A percentile compares a stretch with the other conserved stretches of the same genome.
These are phyloP conservation scores for Perodicticus potto DNA, from an alignment of 2,797 vertebrate species.

Conservation along the genomic window DNA sequence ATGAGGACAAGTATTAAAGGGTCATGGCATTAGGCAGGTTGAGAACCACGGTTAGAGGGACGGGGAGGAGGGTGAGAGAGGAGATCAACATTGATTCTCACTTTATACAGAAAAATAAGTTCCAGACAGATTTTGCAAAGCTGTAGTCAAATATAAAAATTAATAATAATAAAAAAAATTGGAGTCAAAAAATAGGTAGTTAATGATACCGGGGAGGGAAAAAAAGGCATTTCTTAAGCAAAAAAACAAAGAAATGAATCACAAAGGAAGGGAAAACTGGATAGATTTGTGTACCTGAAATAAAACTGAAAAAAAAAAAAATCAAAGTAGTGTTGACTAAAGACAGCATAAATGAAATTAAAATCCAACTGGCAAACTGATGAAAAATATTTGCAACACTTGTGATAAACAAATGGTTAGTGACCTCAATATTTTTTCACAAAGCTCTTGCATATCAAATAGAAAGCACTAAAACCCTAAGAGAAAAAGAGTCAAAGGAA, in stretches of 20 bases:
- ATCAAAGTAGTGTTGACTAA: neutral
- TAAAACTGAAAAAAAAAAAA: neutral
- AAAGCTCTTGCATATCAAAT: neutral
- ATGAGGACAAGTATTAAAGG: too few species aligned
- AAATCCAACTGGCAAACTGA: neutral
- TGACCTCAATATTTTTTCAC: neutral
- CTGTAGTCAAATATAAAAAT: conserved; percentile 26
- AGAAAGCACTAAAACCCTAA: conserved; percentile 9
- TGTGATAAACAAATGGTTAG: neutral
- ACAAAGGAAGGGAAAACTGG: neutral
- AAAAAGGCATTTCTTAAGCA: neutral
- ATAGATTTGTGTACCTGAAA: conserved; percentile 57
- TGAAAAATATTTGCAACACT: neutral
- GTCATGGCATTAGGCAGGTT: too few species aligned
- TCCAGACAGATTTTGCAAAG: neutral
- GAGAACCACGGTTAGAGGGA: too few species aligned
- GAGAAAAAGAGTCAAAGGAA: neutral
- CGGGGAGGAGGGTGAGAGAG: rapidly evolving
- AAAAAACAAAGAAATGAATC: conserved; percentile 51
- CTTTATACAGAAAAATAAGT: neutral
- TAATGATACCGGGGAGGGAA: neutral
- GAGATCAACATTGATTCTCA: neutral
- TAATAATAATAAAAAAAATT: neutral
- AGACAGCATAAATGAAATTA: conserved; percentile 55
- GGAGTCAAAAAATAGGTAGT: neutral